Evolutionary conservation across 2,797 vertebrate species (phyloP).

Genomic region (Apogon talboti): DNA sequence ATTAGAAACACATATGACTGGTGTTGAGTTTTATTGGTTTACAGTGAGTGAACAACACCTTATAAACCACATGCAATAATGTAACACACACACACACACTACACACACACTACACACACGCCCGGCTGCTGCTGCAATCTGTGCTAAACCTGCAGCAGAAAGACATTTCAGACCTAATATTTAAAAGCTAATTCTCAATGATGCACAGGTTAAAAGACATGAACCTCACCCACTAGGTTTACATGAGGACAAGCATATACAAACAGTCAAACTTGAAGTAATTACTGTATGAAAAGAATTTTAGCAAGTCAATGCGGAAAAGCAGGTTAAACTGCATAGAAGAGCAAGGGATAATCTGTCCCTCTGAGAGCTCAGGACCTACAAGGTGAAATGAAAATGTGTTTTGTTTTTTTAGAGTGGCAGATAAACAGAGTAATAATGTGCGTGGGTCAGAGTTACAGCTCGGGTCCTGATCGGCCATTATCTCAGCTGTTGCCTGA

Average conservation of each 20-base stretch:
- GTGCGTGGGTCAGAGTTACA: conserved; percentile 70
- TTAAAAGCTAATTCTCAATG: background rate
- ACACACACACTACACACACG: too few species aligned
- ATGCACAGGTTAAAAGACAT: background rate
- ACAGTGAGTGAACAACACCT: background rate
- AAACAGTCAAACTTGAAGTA: background rate
- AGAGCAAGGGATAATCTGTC: background rate
- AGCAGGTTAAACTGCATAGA: conserved; percentile 61
- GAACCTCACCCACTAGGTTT: conserved; percentile 8
- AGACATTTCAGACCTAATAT: background rate
- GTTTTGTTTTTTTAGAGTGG: conserved; percentile 14
- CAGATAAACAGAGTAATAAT: conserved; percentile 21
- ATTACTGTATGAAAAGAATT: conserved; percentile 23
- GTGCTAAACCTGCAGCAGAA: background rate
- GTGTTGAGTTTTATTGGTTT: conserved; percentile 13
- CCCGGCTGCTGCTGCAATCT: background rate
- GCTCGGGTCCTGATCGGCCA: conserved; percentile 78
- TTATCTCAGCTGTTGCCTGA: conserved; percentile 81
- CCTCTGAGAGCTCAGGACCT: background rate
- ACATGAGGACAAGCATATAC: background rate
- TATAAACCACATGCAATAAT: background rate
- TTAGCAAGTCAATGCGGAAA: conserved; percentile 50
- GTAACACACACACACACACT: too few species aligned
- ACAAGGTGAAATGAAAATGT: conserved; percentile 6
- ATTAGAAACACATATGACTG: background rate